Percentiles rank a stretch among this genome's conserved stretches.
Conservation (phyloP, 2,888 invertebrate genomes). For the Zootermopsis nevadensis region DNA sequence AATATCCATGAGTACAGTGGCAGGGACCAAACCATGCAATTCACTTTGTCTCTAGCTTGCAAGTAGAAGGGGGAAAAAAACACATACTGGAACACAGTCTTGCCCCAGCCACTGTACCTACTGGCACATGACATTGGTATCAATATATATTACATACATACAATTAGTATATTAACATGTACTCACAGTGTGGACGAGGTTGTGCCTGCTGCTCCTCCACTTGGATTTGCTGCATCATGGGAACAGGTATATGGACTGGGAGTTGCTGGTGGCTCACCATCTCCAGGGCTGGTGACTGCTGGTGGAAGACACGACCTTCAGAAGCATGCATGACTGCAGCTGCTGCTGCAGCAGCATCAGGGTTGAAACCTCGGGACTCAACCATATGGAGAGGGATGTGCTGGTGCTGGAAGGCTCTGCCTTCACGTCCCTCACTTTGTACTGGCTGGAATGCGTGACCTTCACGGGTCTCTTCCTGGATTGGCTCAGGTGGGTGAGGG, state of each 20-base stretch:
- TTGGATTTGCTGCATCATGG: conserved; percentile 58
- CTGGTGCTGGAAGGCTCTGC: conserved; percentile 36
- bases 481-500: conserved; percentile 42
- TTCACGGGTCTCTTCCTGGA: conserved; percentile 45
- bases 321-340: conserved; percentile 38
- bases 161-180: no score
- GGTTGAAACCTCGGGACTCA: conserved; percentile 26
- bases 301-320: conserved; percentile 59
- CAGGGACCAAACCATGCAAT: no score
- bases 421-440: conserved; percentile 41
- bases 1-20: no score
- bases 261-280: conserved; percentile 60
- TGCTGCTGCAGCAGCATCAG: conserved; percentile 42
- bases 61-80: no score
- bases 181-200: conserved; percentile 82
- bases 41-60: no score
- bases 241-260: conserved; percentile 62
- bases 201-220: conserved; percentile 64
- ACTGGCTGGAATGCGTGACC: conserved; percentile 27
- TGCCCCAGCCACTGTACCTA: no score
- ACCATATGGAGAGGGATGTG: conserved; percentile 16
- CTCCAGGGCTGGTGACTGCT: conserved; percentile 55
- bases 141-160: no score
- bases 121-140: no score
- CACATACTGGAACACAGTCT: no score